These are phyloP conservation scores for Aromia moschata DNA, from an alignment of 2,888 invertebrate genomes.

Conservation along the genomic window DNA sequence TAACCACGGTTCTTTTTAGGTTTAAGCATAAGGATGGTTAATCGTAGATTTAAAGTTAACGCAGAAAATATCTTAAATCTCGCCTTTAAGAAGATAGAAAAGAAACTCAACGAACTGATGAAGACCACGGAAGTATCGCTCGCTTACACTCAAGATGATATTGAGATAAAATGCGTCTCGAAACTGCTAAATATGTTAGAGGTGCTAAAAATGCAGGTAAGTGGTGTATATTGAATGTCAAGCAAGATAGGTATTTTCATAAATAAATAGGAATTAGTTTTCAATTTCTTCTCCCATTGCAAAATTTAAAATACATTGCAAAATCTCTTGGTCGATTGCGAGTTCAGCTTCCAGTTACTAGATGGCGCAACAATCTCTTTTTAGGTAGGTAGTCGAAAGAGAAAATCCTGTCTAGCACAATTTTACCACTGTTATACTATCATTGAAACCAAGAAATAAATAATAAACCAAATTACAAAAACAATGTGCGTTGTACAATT, in stretches of 20 bases:
- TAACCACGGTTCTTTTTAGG: slow-evolving; percentile 42
- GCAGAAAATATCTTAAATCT: slow-evolving; percentile 53
- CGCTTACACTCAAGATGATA: slow-evolving; percentile 51
- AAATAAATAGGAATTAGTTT: too few species aligned
- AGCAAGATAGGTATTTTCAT: background rate
- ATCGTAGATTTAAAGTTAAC: slow-evolving; percentile 50
- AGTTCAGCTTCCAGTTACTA: too few species aligned
- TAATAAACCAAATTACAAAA: too few species aligned
- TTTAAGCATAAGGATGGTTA: slow-evolving; percentile 52
- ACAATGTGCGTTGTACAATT: too few species aligned
- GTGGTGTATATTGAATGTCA: background rate
- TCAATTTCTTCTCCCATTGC: too few species aligned
- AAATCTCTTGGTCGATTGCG: too few species aligned
- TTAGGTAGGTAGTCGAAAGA: too few species aligned
- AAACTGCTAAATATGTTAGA: slow-evolving; percentile 54
- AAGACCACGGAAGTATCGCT: slow-evolving; percentile 47
- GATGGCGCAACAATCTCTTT: too few species aligned
- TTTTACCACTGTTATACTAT: too few species aligned
- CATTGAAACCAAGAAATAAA: too few species aligned
- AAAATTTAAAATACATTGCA: too few species aligned
- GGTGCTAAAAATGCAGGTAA: slow-evolving; percentile 52
- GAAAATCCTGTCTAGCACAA: too few species aligned
- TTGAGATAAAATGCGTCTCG: slow-evolving; percentile 53
- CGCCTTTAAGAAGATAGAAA: slow-evolving; percentile 47
- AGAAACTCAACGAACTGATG: slow-evolving; percentile 45